Conservation (phyloP, 2,888 invertebrate genomes). For the Halictus ligatus region DNA sequence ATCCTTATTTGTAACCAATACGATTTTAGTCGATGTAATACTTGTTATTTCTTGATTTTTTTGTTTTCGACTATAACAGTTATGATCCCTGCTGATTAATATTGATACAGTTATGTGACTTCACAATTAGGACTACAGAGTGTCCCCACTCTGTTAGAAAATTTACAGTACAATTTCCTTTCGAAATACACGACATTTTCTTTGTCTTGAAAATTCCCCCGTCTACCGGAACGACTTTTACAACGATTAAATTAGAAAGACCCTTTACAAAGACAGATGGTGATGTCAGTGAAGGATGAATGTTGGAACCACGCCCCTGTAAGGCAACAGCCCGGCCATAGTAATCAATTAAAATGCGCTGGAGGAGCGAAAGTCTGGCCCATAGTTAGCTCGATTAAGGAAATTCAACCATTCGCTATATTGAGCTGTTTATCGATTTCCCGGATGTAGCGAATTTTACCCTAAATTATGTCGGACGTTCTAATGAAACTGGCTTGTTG, state of each 20-base stretch:
- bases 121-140: no score
- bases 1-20: no score
- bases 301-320: constrained; percentile 58
- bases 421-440: constrained; percentile 47
- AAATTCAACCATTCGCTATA: constrained; percentile 38
- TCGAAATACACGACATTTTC: neutral
- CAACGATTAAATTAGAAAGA: constrained; percentile 4
- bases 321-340: constrained; percentile 31
- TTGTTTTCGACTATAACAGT: no score
- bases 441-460: constrained; percentile 23
- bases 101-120: no score
- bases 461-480: constrained; percentile 32
- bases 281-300: constrained; percentile 44
- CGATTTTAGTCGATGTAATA: no score
- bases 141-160: no score
- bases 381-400: constrained; percentile 48
- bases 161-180: no score
- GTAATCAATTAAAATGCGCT: constrained; percentile 60
- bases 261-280: constrained; percentile 59
- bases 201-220: neutral
- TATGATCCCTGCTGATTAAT: no score
- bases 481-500: constrained; percentile 30
- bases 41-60: no score
- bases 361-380: constrained; percentile 41
- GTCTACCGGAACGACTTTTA: neutral